A percentile compares a stretch with the other conserved stretches of the same genome.
phyloP scores from a whole-genome alignment of 1,140 invertebrate genomes.

The Drosophila erecta region DNA sequence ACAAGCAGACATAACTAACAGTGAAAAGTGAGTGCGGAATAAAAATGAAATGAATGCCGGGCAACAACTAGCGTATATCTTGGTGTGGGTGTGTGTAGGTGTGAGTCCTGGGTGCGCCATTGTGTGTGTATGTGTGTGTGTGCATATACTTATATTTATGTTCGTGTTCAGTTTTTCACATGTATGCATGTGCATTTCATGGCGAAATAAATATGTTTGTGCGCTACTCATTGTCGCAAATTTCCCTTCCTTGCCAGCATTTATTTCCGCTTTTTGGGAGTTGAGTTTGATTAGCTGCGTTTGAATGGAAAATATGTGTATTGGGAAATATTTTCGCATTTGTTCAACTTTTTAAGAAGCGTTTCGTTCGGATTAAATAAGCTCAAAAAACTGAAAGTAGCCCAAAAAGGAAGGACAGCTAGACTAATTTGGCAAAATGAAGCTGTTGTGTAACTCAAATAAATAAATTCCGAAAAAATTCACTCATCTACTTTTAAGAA shows the following conservation, averaged over 20 bases:
- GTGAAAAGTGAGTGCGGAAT: slow-evolving; percentile 69
- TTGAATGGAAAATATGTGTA: slow-evolving; percentile 22
- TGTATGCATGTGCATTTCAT: neutral
- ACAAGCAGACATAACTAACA: slow-evolving; percentile 79
- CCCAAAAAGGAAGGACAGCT: neutral
- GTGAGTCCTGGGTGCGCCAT: neutral
- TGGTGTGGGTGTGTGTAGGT: slow-evolving; percentile 15
- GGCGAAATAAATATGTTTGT: slow-evolving; percentile 24
- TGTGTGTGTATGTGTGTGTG: slow-evolving; percentile 9
- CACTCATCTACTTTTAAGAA: too few species aligned
- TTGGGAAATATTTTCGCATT: neutral
- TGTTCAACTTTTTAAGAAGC: neutral
- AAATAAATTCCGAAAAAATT: too few species aligned
- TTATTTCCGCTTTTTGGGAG: slow-evolving; percentile 33
- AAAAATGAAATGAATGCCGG: slow-evolving; percentile 58
- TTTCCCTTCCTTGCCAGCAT: slow-evolving; percentile 37
- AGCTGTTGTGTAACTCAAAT: too few species aligned
- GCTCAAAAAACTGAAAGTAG: neutral
- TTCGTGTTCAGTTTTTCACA: slow-evolving; percentile 15
- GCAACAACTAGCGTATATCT: slow-evolving; percentile 49
- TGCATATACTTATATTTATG: slow-evolving; percentile 39
- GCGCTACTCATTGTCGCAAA: slow-evolving; percentile 43
- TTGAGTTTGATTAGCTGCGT: slow-evolving; percentile 44
- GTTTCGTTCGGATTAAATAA: neutral
- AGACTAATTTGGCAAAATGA: too few species aligned